A percentile compares a stretch with the other conserved stretches of the same genome.
These are phyloP conservation scores for Girardia tigrina DNA, from an alignment of 2,888 invertebrate genomes.

Conservation along the genomic window DNA sequence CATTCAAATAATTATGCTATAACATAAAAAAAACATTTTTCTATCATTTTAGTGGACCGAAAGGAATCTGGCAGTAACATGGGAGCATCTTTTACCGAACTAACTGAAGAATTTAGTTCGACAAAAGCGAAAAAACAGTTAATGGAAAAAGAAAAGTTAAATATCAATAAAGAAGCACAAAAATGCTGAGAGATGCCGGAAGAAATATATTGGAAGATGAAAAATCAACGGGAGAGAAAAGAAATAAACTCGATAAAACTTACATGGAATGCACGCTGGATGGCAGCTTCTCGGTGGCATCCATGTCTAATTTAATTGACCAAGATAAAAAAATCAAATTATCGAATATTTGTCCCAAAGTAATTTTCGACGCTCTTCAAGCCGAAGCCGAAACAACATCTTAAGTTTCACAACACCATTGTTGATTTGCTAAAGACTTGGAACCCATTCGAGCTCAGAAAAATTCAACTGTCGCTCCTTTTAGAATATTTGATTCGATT, in stretches of 20 bases:
- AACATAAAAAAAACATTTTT: too few relatives aligned
- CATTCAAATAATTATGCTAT: too few relatives aligned
- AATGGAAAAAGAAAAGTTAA: background rate
- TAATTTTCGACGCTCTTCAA: background rate
- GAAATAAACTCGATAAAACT: conserved; percentile 6
- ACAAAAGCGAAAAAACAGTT: background rate
- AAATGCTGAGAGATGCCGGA: background rate
- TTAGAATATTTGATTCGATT: background rate
- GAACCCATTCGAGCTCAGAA: background rate
- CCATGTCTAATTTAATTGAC: background rate
- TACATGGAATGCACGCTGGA: background rate
- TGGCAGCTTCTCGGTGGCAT: background rate
- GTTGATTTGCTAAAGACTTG: background rate
- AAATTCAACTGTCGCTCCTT: background rate
- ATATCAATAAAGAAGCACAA: background rate
- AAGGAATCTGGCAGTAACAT: background rate
- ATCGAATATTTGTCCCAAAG: background rate
- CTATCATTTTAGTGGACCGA: background rate
- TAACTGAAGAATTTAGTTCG: background rate
- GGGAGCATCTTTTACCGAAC: background rate
- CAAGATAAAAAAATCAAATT: background rate
- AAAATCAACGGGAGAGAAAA: background rate
- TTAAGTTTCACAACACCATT: background rate
- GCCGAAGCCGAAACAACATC: background rate
- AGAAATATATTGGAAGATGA: background rate